Evolutionary conservation across 64 coral and sea anemone species (phyloP).

Genomic region (Trachythela sp.): DNA sequence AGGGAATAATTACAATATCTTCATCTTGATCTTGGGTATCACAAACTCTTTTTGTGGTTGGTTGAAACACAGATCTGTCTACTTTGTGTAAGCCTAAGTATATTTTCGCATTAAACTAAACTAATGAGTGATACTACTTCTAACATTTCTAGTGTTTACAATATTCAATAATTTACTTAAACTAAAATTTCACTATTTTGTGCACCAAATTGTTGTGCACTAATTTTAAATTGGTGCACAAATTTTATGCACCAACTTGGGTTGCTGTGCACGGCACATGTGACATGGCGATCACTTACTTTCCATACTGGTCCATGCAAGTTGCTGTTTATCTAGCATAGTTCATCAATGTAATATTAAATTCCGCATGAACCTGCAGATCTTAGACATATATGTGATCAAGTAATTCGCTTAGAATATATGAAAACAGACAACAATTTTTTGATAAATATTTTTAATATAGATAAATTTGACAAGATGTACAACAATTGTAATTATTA

Average conservation of each 20-base stretch:
- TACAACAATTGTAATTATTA: too few species aligned
- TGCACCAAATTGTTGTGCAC: neutral
- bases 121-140: neutral
- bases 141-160: neutral
- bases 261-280: conserved; percentile 23
- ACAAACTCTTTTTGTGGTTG: neutral
- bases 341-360: too few species aligned
- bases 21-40: neutral
- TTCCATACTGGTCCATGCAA: conserved; percentile 29
- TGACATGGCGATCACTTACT: conserved; percentile 2
- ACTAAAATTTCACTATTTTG: neutral
- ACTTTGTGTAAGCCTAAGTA: neutral
- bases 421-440: too few species aligned
- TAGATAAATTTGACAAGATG: too few species aligned
- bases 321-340: too few species aligned
- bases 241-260: conserved; percentile 18
- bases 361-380: too few species aligned
- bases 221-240: neutral
- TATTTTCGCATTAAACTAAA: neutral
- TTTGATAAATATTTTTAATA: too few species aligned
- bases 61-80: neutral
- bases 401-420: too few species aligned
- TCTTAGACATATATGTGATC: too few species aligned
- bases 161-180: neutral
- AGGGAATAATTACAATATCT: neutral